A percentile compares a stretch with the other conserved stretches of the same genome.
Conservation (phyloP, 2,797 vertebrate species). For the Poeciliopsis paucimaculata region DNA sequence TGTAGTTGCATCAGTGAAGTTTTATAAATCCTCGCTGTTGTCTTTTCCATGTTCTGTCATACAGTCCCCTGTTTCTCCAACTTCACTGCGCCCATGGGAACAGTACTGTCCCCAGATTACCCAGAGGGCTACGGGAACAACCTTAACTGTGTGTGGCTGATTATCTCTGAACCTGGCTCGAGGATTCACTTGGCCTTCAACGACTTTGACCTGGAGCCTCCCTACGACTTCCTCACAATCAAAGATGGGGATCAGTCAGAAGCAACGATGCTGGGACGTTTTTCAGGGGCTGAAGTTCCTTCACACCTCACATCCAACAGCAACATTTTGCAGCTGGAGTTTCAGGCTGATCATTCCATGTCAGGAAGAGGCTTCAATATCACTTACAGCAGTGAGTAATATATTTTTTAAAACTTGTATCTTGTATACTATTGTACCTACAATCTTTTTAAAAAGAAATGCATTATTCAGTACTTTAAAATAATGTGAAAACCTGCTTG, state of each 20-base stretch:
- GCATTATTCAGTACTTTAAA: background rate
- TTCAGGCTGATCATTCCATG: constrained; percentile 99
- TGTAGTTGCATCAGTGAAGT: constrained; percentile 10
- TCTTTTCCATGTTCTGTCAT: constrained; percentile 23
- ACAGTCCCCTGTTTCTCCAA: constrained; percentile 98
- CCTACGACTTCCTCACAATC: constrained; percentile 97
- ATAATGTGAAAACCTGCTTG: background rate
- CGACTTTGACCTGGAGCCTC: constrained; percentile 97
- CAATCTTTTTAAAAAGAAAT: background rate
- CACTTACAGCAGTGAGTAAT: constrained; percentile 94
- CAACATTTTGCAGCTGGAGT: constrained; percentile 93
- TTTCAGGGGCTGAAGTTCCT: constrained; percentile 96
- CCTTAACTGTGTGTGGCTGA: constrained; percentile 98
- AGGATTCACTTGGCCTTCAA: constrained; percentile 97
- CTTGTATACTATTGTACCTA: background rate
- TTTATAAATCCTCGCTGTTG: constrained; percentile 32
- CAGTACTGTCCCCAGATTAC: constrained; percentile 97
- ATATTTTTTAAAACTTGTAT: background rate
- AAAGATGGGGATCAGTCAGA: constrained; percentile 93
- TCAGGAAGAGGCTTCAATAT: constrained; percentile 98
- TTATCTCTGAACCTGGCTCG: constrained; percentile 93
- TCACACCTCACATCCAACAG: constrained; percentile 96
- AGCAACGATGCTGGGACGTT: constrained; percentile 90
- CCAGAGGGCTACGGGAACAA: constrained; percentile 99
- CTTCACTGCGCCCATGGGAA: constrained; percentile 97